These are phyloP conservation scores for Hippolais icterina DNA, from an alignment of 2,113 vertebrate species.

Conservation along the genomic window DNA sequence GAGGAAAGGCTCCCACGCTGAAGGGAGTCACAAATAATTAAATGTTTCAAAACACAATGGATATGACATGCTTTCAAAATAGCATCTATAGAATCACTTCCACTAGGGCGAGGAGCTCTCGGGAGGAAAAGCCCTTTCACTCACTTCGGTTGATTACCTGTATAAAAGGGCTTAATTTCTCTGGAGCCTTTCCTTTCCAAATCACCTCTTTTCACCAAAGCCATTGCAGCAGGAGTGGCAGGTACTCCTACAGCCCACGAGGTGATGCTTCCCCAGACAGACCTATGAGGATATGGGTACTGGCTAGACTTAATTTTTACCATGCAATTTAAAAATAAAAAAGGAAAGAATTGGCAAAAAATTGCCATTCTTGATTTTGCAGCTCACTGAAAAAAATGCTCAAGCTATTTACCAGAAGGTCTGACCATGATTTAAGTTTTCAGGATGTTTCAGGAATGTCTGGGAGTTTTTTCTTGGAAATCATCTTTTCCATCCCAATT, in stretches of 20 bases:
- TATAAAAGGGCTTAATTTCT: constrained; percentile 64
- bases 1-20: constrained; percentile 44
- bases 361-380: background rate
- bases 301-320: background rate
- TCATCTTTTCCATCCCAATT: background rate
- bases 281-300: background rate
- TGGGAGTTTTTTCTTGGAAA: background rate
- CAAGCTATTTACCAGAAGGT: background rate
- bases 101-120: constrained; percentile 57
- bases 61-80: constrained; percentile 67
- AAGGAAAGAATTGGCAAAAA: accelerated
- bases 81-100: constrained; percentile 65
- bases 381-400: background rate
- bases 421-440: background rate
- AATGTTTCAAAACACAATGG: constrained; percentile 70
- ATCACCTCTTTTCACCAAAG: constrained; percentile 18
- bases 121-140: constrained; percentile 63
- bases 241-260: background rate
- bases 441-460: background rate
- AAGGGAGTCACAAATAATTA: constrained; percentile 72
- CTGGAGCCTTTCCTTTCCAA: constrained; percentile 30
- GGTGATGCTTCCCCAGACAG: background rate
- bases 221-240: background rate
- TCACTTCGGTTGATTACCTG: constrained; percentile 65
- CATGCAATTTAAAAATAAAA: background rate